phyloP scores from a whole-genome alignment of 1,140 invertebrate genomes.

The Calephelis nemesis region DNA sequence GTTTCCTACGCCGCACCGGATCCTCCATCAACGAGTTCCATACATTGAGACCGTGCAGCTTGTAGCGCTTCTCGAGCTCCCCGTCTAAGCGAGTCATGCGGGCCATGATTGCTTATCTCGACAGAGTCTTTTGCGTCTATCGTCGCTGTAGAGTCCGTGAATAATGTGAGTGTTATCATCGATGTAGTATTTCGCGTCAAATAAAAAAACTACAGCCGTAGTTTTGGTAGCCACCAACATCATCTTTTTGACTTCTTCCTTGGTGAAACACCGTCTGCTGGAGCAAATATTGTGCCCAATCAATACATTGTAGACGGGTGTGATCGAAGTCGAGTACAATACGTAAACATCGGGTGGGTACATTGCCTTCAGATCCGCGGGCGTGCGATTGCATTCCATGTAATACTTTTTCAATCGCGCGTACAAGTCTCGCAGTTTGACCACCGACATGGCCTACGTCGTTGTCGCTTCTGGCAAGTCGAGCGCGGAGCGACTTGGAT shows the following conservation, averaged over 20 bases:
- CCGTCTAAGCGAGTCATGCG: background rate
- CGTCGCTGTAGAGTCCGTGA: constrained; percentile 7
- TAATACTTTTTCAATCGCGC: constrained; percentile 15
- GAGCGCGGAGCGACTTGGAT: constrained; percentile 13
- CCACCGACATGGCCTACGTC: constrained; percentile 5
- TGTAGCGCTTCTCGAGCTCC: constrained; percentile 9
- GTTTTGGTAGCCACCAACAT: background rate
- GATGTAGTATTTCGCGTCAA: constrained; percentile 1
- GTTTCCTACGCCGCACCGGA: background rate
- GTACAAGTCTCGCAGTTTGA: constrained; percentile 17
- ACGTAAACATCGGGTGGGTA: constrained; percentile 10
- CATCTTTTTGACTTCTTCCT: constrained; percentile 7
- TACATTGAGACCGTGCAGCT: constrained; percentile 7
- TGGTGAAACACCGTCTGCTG: constrained; percentile 5
- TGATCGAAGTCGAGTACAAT: constrained; percentile 11
- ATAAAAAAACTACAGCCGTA: constrained; percentile 7
- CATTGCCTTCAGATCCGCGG: background rate
- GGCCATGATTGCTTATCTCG: background rate
- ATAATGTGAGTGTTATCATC: background rate
- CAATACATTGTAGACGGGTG: constrained; percentile 11
- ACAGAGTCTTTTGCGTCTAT: constrained; percentile 6
- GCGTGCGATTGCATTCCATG: constrained; percentile 9
- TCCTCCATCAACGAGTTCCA: constrained; percentile 9
- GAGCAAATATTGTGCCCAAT: constrained; percentile 12
- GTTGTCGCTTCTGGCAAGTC: background rate